Base-by-base conservation (phyloP, 35 echinoderm and acorn worm species). In the Strongylocentrotus purpuratus region DNA sequence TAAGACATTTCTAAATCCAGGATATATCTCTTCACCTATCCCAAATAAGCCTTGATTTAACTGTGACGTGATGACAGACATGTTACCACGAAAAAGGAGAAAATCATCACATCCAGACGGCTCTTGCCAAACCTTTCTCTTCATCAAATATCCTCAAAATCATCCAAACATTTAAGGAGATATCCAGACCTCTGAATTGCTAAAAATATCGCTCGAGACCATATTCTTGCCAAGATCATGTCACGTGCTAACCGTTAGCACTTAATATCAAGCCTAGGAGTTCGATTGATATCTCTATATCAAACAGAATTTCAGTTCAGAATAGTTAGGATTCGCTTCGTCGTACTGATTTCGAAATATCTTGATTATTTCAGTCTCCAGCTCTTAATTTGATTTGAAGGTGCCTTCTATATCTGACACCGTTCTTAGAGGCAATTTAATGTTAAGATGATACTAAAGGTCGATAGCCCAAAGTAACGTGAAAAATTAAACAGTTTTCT, bases 91-190 rank as follows among this genome's bases (percentile, higher is more conserved):
- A 89, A 89, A 89, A 33, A 45, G 32, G 86, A 14, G n/a, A 20
- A 89, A 46, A 14, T 78, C 22, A 14, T 78, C 22, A 18, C 28
- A 7, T 41, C 87, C 45, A 89, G 87, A 89, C 87, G 25, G 31
- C 32, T 7, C 31, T 89, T 89, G 31, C 87, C 87, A 35, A 89
- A 46, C 87, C 87, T 46, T 46, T 89, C 45, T 33, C 9, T 89
- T 89, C 45, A 33, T 89, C 87, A 33, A 28, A 89, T 89, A 89
- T 33, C 87, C 87, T 89, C 32, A 46, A 89, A 89, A 45, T 89
- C 32, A 45, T 45, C 87, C 33, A 33, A 46, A 89, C 12, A 89
- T 46, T 89, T 89, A 45, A 45, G 33, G 87, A 33, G 25, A 89
- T 89, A 46, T 45, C 45, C 45, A 33, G 32, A 89, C 87, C 12